phyloP scores from a whole-genome alignment of 2,797 vertebrate genomes.

The Botia kubotai region DNA sequence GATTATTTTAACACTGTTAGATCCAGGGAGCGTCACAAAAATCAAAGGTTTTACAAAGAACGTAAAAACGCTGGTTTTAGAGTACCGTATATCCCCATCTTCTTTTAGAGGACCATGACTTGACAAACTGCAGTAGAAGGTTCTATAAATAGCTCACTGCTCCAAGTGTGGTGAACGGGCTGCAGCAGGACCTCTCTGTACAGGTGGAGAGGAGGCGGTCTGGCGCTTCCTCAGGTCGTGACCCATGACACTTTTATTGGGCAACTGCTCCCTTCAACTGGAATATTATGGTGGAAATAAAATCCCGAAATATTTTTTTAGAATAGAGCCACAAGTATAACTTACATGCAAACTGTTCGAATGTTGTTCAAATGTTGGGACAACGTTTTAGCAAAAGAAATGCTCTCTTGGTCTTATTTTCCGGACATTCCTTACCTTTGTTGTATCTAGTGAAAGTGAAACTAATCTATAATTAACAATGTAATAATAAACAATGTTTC shows the following conservation, averaged over 20 bases:
- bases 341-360: background rate
- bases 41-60: background rate
- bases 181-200: constrained; percentile 13
- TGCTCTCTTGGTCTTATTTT: no score
- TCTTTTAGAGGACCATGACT: constrained; percentile 22
- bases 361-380: background rate
- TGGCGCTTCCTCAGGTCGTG: constrained; percentile 5
- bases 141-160: constrained; percentile 3
- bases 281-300: constrained; percentile 2
- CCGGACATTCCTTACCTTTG: no score
- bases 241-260: constrained; percentile 8
- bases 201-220: constrained; percentile 4
- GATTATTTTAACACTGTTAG: background rate
- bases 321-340: background rate
- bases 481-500: no score
- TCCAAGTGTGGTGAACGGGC: background rate
- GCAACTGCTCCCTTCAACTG: constrained; percentile 13
- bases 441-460: no score
- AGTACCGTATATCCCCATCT: background rate
- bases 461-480: no score
- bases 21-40: background rate
- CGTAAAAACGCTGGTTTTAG: background rate
- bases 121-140: background rate
- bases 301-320: background rate
- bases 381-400: no score